Percentiles rank a stretch among this genome's conserved stretches.
Evolutionary conservation across 2,888 invertebrate species (phyloP).

Genomic region (Spodoptera picta): DNA sequence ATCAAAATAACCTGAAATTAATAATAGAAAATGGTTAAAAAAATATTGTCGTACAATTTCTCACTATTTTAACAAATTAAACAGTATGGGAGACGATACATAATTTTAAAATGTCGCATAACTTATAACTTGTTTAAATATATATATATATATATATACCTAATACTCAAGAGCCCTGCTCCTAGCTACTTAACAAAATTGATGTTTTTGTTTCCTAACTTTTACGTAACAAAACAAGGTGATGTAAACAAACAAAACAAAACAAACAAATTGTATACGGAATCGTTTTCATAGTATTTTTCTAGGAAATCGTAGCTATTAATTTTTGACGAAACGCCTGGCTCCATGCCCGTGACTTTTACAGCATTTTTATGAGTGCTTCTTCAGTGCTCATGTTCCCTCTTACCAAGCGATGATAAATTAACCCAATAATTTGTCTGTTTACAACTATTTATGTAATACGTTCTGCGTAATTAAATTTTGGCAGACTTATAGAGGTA

Average conservation of each 20-base stretch:
- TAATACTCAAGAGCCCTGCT: too few relatives aligned
- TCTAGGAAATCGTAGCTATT: conserved; percentile 11
- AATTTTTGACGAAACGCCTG: conserved; percentile 4
- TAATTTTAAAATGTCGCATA: too few relatives aligned
- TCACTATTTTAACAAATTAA: too few relatives aligned
- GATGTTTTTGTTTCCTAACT: too few relatives aligned
- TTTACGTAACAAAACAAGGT: neutral
- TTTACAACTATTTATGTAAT: conserved; percentile 1
- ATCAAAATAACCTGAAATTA: conserved; percentile 9
- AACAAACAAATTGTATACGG: conserved; percentile 1
- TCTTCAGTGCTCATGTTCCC: neutral
- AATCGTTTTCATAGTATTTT: neutral
- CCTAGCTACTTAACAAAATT: too few relatives aligned
- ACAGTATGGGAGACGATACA: too few relatives aligned
- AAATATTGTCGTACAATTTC: too few relatives aligned
- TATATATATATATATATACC: too few relatives aligned
- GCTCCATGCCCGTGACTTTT: conserved; percentile 1
- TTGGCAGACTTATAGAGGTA: too few relatives aligned
- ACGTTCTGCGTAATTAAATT: neutral
- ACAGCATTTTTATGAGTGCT: conserved; percentile 16
- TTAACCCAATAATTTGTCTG: neutral
- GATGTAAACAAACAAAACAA: neutral
- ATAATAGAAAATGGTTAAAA: neutral
- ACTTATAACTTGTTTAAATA: too few relatives aligned
- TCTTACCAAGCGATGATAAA: too few relatives aligned